phyloP scores from a whole-genome alignment of 2,888 invertebrate species.

The Sericinus montela region DNA sequence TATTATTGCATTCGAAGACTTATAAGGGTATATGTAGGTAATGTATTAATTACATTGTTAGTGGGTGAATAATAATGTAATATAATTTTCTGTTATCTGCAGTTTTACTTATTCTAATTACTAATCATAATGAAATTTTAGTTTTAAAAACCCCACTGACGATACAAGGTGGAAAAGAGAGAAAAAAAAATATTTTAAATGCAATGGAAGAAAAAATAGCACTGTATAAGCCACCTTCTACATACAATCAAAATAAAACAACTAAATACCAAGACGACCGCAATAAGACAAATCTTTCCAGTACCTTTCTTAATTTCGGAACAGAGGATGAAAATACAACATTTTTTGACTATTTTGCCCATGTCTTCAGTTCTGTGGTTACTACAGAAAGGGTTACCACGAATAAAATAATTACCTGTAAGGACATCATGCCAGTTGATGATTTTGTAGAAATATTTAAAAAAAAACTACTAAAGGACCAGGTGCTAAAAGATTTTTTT shows the following conservation, averaged over 20 bases:
- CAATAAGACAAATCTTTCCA: neutral
- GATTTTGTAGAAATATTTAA: slow-evolving; percentile 59
- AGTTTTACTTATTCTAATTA: too few relatives aligned
- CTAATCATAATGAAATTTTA: neutral
- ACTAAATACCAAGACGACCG: neutral
- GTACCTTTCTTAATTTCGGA: neutral
- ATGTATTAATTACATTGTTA: too few relatives aligned
- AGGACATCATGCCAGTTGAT: slow-evolving; percentile 50
- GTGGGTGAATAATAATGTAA: too few relatives aligned
- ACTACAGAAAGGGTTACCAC: slow-evolving; percentile 31
- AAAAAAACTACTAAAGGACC: slow-evolving; percentile 55
- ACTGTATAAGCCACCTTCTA: neutral
- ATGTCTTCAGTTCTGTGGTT: slow-evolving; percentile 42
- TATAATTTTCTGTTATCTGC: too few relatives aligned
- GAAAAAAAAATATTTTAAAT: neutral
- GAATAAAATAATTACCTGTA: slow-evolving; percentile 38
- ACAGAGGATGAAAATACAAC: slow-evolving; percentile 32
- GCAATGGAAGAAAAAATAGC: neutral
- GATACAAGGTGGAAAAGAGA: neutral
- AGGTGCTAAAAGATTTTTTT: slow-evolving; percentile 51
- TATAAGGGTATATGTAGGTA: too few relatives aligned
- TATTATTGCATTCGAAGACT: too few relatives aligned
- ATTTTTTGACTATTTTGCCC: slow-evolving; percentile 52
- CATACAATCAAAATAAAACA: slow-evolving; percentile 2
- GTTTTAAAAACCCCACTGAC: neutral